Evolutionary conservation across 2,797 vertebrate species (phyloP).

Genomic region (Chiroxiphia lanceolata): DNA sequence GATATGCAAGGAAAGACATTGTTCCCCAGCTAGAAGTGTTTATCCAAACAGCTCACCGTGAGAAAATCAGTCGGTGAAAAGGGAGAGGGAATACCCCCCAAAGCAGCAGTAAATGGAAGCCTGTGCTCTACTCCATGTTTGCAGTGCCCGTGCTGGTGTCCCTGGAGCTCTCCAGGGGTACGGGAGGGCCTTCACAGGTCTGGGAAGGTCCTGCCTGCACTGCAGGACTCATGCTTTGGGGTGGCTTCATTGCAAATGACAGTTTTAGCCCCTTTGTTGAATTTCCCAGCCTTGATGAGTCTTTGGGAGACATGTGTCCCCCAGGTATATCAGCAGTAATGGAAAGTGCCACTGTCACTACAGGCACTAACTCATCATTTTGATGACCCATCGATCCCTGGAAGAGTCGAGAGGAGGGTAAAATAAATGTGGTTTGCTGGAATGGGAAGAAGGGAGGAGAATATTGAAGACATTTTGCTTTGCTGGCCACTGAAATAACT

Average conservation of each 20-base stretch:
- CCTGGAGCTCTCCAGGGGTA: not conserved
- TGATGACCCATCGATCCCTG: slow-evolving; percentile 39
- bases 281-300: slow-evolving; percentile 43
- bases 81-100: not conserved
- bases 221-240: not conserved
- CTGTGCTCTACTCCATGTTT: rapidly evolving
- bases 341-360: slow-evolving; percentile 64
- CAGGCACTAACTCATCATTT: slow-evolving; percentile 59
- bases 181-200: not conserved
- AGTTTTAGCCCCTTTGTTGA: slow-evolving; percentile 7
- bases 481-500: not conserved
- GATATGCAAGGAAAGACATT: not conserved
- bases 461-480: not conserved
- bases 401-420: slow-evolving; percentile 16
- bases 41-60: not conserved
- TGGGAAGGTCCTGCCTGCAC: not conserved
- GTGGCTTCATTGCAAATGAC: not conserved
- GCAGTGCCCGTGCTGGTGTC: rapidly evolving
- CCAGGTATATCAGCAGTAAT: slow-evolving; percentile 55
- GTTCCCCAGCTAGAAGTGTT: not conserved
- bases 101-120: not conserved
- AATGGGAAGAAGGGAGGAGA: not conserved
- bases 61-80: not conserved
- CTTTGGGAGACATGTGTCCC: slow-evolving; percentile 55
- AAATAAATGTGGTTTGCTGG: slow-evolving; percentile 37